Evolutionary conservation across 2,888 invertebrate species (phyloP).

Genomic region (Drosophila dives): DNA sequence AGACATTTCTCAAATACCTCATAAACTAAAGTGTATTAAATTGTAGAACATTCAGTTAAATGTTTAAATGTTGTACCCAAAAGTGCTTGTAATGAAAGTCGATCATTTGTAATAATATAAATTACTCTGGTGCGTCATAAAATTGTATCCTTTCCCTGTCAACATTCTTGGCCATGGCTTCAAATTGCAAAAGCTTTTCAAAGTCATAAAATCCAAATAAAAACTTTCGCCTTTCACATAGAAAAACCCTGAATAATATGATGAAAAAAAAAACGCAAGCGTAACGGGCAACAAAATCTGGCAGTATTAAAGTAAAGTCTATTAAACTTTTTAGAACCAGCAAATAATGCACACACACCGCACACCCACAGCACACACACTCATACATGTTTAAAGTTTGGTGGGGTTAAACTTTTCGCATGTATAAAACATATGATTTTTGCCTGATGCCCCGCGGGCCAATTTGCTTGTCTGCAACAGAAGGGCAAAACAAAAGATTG

Average conservation of each 20-base stretch:
- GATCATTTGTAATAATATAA: conserved; percentile 33
- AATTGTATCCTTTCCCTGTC: conserved; percentile 11
- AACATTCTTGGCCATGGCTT: conserved; percentile 23
- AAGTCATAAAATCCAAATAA: conserved; percentile 74
- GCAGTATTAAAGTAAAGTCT: conserved; percentile 72
- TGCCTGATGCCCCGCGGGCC: conserved; percentile 75
- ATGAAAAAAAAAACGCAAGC: not conserved
- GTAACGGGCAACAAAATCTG: conserved; percentile 34
- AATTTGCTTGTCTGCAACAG: conserved; percentile 77
- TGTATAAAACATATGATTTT: conserved; percentile 81
- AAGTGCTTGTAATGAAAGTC: not conserved
- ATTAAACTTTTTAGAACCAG: conserved; percentile 64
- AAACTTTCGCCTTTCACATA: conserved; percentile 55
- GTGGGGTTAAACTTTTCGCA: conserved; percentile 50
- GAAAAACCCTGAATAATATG: not conserved
- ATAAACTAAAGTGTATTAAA: conserved; percentile 7
- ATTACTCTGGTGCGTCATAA: conserved; percentile 17
- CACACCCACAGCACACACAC: conserved; percentile 1
- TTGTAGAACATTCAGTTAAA: not conserved
- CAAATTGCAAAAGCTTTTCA: conserved; percentile 42
- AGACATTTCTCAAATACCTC: conserved; percentile 24
- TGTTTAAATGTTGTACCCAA: not conserved
- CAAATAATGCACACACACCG: conserved; percentile 1
- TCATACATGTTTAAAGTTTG: conserved; percentile 26
- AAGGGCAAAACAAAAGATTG: conserved; percentile 45